Evolutionary conservation across 2,888 invertebrate genomes (phyloP).

Genomic region (Apoda limacodes): DNA sequence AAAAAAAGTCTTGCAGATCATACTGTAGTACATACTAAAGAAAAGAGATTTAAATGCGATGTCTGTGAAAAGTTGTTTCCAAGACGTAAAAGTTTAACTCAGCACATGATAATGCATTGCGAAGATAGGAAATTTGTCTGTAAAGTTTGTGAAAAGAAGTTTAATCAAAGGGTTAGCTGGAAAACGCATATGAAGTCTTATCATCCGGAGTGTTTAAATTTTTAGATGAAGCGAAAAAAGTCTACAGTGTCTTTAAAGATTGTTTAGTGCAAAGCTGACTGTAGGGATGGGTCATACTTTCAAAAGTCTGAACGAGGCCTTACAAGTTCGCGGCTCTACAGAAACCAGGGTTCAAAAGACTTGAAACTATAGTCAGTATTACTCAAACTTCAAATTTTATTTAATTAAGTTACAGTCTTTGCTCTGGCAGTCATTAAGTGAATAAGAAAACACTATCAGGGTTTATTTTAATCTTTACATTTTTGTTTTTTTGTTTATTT

Average conservation of each 20-base stretch:
- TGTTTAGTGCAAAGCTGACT: conserved; percentile 36
- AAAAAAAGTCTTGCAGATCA: conserved; percentile 36
- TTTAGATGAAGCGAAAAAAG: too few relatives aligned
- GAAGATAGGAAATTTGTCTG: conserved; percentile 41
- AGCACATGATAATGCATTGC: conserved; percentile 30
- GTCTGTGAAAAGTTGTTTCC: conserved; percentile 37
- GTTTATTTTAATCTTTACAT: too few relatives aligned
- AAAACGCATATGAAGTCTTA: conserved; percentile 51
- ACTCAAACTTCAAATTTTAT: too few relatives aligned
- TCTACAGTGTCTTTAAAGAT: too few relatives aligned
- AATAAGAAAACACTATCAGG: too few relatives aligned
- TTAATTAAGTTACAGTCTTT: too few relatives aligned
- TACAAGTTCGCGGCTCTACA: conserved; percentile 29
- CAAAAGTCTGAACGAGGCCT: conserved; percentile 29
- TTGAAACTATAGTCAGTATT: conserved; percentile 41
- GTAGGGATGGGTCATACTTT: conserved; percentile 26
- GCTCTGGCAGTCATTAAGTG: too few relatives aligned
- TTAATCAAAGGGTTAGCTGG: conserved; percentile 51
- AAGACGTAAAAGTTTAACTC: conserved; percentile 25
- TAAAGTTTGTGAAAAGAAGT: conserved; percentile 44
- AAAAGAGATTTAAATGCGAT: conserved; percentile 37
- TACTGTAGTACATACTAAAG: conserved; percentile 38
- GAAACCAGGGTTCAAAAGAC: too few relatives aligned
- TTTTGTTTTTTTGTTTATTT: too few relatives aligned
- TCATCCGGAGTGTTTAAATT: conserved; percentile 40